Conservation (phyloP, 1,140 invertebrate species). For the Wiebesia pumilae region DNA sequence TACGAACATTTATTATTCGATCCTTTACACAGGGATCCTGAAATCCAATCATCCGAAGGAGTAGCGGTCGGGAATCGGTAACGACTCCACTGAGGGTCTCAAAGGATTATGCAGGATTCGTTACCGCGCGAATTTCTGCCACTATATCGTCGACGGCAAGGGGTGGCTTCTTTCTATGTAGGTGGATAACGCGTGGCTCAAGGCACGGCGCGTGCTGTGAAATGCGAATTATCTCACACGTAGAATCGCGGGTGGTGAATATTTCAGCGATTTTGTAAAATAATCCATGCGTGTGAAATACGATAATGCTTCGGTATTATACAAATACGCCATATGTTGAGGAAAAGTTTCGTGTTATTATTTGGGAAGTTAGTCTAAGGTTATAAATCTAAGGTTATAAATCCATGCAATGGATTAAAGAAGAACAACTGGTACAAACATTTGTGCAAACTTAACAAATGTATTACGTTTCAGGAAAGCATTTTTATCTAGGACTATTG, state of each 20-base stretch:
- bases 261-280: not conserved
- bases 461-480: no score
- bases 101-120: slow-evolving; percentile 42
- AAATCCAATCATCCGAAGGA: slow-evolving; percentile 6
- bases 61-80: slow-evolving; percentile 1
- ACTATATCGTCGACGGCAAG: not conserved
- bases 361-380: not conserved
- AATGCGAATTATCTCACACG: not conserved
- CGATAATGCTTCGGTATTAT: not conserved
- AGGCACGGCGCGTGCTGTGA: not conserved
- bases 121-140: slow-evolving; percentile 13
- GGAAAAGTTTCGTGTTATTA: not conserved
- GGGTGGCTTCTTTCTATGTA: not conserved
- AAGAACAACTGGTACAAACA: no score
- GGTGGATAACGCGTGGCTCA: not conserved
- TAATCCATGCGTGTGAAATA: not conserved
- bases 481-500: no score
- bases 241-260: not conserved
- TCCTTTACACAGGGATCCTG: not conserved
- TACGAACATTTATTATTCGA: slow-evolving; percentile 32
- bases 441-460: no score
- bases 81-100: slow-evolving; percentile 20
- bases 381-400: no score
- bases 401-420: no score
- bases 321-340: not conserved